Evolutionary conservation across 2,797 vertebrate genomes (phyloP), one percentile per base, ranked within the genome.

Genomic region (Sphenopsis melanotis): DNA sequence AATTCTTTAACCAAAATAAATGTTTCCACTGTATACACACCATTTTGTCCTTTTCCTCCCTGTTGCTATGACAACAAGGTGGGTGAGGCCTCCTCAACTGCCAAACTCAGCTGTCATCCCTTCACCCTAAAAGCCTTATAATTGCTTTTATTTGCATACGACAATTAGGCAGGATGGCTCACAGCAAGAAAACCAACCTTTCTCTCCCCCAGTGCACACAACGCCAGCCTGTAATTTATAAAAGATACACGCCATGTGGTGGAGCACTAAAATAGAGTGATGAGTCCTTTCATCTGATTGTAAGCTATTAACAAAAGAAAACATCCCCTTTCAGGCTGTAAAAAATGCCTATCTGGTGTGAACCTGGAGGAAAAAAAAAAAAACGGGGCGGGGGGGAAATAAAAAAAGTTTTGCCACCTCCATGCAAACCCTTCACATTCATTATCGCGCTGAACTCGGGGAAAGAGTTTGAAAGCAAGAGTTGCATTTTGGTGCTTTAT

Each of bases 141-240:
- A 99, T 99, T 99, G 99, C 99, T 99, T 99, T 99, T 99, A 99
- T 99, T 99, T 99, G 99, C 99, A 99, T 99, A 99, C 98, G 98
- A 99, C 99, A 99, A 99, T 99, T 99, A 99, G 99, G 98, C 99
- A 99, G 99, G 99, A 99, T 99, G 99, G 99, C 99, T 99, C 99
- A 99, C 99, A 99, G 99, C 98, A 98, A 98, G 98, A 97, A 97
- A 99, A 99, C 98, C 98, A 99, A 99, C 98, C 99, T 98, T 98
- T 98, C 98, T 99, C 98, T 98, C 98, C 98, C 98, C 98, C 98
- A 98, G 98, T 98, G 97, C 97, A 97, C 98, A 98, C 97, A 97
- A 98, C 97, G 96, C 97, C 98, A 98, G 98, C 97, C 98, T 98
- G 98, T 98, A 98, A 98, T 98, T 98, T 98, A 98, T 98, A 98